These are phyloP conservation scores for Aporrectodea caliginosa DNA, from an alignment of 1,140 invertebrate genomes.

Conservation along the genomic window DNA sequence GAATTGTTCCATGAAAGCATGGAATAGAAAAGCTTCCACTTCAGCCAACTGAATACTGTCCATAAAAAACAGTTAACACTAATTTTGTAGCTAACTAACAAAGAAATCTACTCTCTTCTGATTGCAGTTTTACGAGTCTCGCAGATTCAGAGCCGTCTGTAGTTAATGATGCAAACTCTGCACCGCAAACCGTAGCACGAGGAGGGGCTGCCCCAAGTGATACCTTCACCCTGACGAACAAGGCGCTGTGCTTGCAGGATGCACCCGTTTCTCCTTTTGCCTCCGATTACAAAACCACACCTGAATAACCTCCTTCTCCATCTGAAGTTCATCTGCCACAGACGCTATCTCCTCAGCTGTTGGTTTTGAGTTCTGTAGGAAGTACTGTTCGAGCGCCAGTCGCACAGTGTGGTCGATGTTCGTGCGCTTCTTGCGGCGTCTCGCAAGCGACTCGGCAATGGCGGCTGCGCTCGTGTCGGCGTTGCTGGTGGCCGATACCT, in stretches of 20 bases:
- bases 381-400: constrained; percentile 88
- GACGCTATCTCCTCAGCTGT: constrained; percentile 92
- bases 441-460: constrained; percentile 68
- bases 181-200: no score
- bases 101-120: no score
- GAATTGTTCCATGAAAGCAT: no score
- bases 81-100: no score
- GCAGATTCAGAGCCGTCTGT: no score
- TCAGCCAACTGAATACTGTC: no score
- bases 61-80: no score
- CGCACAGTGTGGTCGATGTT: constrained; percentile 93
- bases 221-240: neutral
- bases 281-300: constrained; percentile 87
- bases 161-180: no score
- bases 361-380: constrained; percentile 93
- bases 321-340: constrained; percentile 82
- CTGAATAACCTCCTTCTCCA: constrained; percentile 90
- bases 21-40: no score
- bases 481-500: neutral
- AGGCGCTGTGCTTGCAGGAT: neutral
- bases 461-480: neutral
- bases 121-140: no score
- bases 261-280: constrained; percentile 85
- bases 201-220: no score
- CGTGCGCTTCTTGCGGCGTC: constrained; percentile 91